phyloP scores from a whole-genome alignment of 2,113 vertebrate genomes.

The Bolborhynchus lineola region DNA sequence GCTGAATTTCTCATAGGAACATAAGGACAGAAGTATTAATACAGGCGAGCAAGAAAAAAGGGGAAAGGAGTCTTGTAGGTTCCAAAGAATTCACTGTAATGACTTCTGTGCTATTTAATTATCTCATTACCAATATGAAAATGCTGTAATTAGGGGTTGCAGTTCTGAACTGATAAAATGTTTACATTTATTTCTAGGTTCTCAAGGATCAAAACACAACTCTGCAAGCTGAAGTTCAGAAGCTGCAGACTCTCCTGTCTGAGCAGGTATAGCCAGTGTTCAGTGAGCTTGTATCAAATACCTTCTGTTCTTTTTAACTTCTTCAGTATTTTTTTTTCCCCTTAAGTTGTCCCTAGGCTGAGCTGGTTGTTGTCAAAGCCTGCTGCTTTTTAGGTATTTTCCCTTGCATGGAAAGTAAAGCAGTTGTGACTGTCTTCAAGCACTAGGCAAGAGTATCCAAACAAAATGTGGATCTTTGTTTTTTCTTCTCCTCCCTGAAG shows the following conservation, averaged over 20 bases:
- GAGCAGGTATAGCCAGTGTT: conserved; percentile 71
- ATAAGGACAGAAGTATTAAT: neutral
- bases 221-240: conserved; percentile 76
- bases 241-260: conserved; percentile 70
- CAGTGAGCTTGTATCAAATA: neutral
- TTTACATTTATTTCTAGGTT: conserved; percentile 64
- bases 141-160: neutral
- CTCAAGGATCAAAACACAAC: conserved; percentile 73
- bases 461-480: neutral
- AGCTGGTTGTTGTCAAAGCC: neutral
- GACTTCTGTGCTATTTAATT: neutral
- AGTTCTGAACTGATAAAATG: neutral
- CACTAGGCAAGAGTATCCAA: neutral
- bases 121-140: neutral
- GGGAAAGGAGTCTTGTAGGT: neutral
- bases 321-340: neutral
- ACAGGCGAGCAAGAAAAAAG: neutral
- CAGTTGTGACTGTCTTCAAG: neutral
- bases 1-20: conserved; percentile 16
- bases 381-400: neutral
- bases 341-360: neutral
- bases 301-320: neutral
- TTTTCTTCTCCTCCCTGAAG: neutral
- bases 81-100: neutral
- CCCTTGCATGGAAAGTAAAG: neutral